These are phyloP conservation scores for Rhabdornis inornatus DNA, from an alignment of 2,113 vertebrate species.

Conservation along the genomic window DNA sequence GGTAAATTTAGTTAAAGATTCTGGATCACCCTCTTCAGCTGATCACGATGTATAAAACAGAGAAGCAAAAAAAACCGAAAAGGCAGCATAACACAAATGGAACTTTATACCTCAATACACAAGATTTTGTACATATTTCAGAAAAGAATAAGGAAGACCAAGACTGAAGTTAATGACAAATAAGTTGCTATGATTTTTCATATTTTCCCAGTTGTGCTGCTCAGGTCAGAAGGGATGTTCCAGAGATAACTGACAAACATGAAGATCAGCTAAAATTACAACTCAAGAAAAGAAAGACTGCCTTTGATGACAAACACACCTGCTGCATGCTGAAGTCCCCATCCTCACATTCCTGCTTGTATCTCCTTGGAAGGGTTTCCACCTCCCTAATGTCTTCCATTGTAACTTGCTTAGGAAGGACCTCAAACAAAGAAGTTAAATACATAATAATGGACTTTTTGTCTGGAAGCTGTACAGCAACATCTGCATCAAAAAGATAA, in stretches of 20 bases:
- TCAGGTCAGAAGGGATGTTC: background rate
- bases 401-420: constrained; percentile 92
- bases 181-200: background rate
- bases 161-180: background rate
- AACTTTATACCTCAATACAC: background rate
- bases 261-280: background rate
- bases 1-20: background rate
- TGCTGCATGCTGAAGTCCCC: constrained; percentile 67
- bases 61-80: background rate
- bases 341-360: constrained; percentile 82
- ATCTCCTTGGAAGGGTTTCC: constrained; percentile 90
- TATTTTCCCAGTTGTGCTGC: background rate
- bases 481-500: constrained; percentile 76
- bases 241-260: background rate
- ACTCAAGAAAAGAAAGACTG: background rate
- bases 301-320: constrained; percentile 51
- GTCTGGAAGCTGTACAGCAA: constrained; percentile 93
- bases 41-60: background rate
- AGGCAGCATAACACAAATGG: background rate
- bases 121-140: background rate
- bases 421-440: constrained; percentile 94
- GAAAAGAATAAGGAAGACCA: background rate
- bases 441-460: constrained; percentile 99
- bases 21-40: background rate
- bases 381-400: constrained; percentile 95